These are phyloP conservation scores for Nesometra sesokonis DNA, from an alignment of 35 echinoderm and acorn worm genomes.

Conservation along the genomic window DNA sequence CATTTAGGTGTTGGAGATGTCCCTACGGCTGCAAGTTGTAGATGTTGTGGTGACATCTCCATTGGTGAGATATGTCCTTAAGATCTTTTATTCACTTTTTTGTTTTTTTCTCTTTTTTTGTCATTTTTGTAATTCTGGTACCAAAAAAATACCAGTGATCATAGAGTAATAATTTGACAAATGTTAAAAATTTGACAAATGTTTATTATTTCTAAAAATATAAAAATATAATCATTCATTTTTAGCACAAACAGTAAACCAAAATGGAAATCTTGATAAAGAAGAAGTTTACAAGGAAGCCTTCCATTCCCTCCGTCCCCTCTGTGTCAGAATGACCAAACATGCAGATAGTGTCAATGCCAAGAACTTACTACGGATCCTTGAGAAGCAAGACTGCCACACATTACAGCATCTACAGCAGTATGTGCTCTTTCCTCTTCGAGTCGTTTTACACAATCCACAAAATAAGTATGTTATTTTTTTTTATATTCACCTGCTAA, in stretches of 20 bases:
- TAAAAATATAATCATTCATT: neutral
- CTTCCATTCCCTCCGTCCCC: neutral
- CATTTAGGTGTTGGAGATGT: too few species aligned
- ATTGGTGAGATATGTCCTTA: too few species aligned
- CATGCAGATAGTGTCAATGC: neutral
- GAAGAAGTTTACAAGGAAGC: neutral
- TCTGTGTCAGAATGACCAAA: neutral
- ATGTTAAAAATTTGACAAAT: too few species aligned
- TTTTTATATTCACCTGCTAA: too few species aligned
- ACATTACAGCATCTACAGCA: neutral
- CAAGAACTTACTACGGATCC: neutral
- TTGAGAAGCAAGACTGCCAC: neutral
- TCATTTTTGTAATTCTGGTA: too few species aligned
- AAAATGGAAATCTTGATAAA: neutral
- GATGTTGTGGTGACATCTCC: too few species aligned
- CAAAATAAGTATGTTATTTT: neutral
- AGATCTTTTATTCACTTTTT: too few species aligned
- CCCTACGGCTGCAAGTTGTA: too few species aligned
- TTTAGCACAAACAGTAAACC: neutral
- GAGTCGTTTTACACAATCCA: neutral
- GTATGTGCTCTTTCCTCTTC: neutral
- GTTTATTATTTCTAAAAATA: too few species aligned
- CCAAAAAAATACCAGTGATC: too few species aligned
- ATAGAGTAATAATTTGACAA: too few species aligned
- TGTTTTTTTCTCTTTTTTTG: too few species aligned